Base-by-base conservation (phyloP, 2,888 invertebrate species). In the Myathropa florea region DNA sequence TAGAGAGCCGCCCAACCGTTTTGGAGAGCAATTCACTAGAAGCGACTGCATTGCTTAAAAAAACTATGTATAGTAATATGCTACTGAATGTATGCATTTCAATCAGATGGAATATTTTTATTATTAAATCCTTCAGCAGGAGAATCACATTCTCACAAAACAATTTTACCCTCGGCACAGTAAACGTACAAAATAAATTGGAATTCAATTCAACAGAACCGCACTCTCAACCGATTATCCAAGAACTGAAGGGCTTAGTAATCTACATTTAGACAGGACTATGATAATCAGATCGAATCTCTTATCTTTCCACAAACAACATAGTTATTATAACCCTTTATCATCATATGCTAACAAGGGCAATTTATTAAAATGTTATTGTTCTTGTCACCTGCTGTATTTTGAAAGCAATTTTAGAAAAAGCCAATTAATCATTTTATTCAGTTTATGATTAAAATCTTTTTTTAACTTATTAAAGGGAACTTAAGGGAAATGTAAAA, bases 231-330 rank as follows among this genome's bases (percentile, higher is more conserved):
- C 55, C 33, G 80, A 61, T 33, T 80, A 57, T 67, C 64, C n/a
- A 61, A 57, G 26, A 57, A 84, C 84, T 84, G 71, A 84, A 57
- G 6, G 39, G 65, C 21, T 36, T 14, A 55, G 53, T 28, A 67
- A 76, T 75, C 57, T 26, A 63, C 14, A 67, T 75, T 70, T 80
- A 71, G 65, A 23, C 76, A 84, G 84, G 80, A 80, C 79, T 71
- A 65, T 64, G 84, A 76, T 71, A 75, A 64, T 60, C 67, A 10
- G 23, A 57, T 23, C 21, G 53, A 65, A 61, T 57, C 23, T 26
- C 65, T 80, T 84, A 75, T 79, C 75, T 33, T 46, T 30, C 10
- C 30, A 23, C 7, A 55, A 24, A 59, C 46, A n/a, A 73, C 55
- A 61, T 53, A 26, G 60, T 23, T 73, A 80, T 61, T 73, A 73